Conservation (phyloP, 37 sponge, comb jelly and placozoan species). For the Hexactinellida sp. region DNA sequence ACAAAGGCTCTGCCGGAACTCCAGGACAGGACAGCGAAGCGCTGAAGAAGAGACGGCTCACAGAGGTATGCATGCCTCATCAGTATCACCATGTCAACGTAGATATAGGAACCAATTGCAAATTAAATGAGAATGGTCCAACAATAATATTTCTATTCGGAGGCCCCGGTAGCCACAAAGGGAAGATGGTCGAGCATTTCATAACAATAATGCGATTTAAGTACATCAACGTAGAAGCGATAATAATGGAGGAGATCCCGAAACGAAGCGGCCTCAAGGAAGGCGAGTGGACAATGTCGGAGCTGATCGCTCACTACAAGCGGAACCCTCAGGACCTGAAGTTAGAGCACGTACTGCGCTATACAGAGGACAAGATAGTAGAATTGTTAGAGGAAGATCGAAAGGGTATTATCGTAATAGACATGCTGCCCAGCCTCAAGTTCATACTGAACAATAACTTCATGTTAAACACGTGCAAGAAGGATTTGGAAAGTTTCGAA, state of each 20-base stretch:
- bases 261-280: background rate
- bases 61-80: background rate
- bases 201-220: background rate
- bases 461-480: background rate
- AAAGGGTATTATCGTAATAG: background rate
- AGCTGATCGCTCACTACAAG: slow-evolving; percentile 7
- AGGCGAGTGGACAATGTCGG: slow-evolving; percentile 4
- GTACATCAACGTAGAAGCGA: background rate
- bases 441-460: background rate
- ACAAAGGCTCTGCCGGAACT: background rate
- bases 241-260: background rate
- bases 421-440: background rate
- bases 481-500: background rate
- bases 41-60: background rate
- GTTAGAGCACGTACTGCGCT: background rate
- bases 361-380: background rate
- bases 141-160: slow-evolving; percentile 7
- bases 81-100: background rate
- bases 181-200: background rate
- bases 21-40: background rate
- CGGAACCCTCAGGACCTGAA: background rate
- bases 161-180: background rate
- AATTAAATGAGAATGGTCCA: background rate
- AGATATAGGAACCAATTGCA: background rate
- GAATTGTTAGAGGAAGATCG: background rate